These are phyloP conservation scores for Melanostoma scalare DNA, from an alignment of 2,888 invertebrate genomes.

Conservation along the genomic window DNA sequence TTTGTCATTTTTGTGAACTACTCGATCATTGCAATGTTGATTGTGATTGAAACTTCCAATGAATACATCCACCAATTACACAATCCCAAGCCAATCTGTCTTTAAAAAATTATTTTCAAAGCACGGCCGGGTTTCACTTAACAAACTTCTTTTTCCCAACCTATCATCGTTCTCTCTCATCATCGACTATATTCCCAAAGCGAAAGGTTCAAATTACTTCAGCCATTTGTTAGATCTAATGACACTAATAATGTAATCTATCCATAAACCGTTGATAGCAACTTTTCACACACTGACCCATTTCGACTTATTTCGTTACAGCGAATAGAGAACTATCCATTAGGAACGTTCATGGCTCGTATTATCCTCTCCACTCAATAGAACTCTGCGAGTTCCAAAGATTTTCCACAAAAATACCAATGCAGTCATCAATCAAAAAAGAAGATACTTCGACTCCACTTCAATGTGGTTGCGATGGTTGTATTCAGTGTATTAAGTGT, in stretches of 20 bases:
- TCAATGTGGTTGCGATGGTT: neutral
- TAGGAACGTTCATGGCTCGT: slow-evolving; percentile 29
- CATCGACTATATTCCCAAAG: slow-evolving; percentile 42
- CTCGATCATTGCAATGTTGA: too few species aligned
- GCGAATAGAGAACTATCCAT: slow-evolving; percentile 27
- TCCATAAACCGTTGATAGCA: slow-evolving; percentile 63
- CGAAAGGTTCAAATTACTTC: slow-evolving; percentile 68
- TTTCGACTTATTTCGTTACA: slow-evolving; percentile 38
- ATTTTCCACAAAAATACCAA: slow-evolving; percentile 56
- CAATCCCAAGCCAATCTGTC: neutral
- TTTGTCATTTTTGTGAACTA: too few species aligned
- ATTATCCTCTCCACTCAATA: neutral
- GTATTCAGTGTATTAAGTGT: slow-evolving; percentile 36
- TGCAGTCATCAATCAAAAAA: slow-evolving; percentile 61
- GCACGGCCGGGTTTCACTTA: slow-evolving; percentile 42
- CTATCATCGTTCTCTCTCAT: slow-evolving; percentile 33
- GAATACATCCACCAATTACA: neutral
- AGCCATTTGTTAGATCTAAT: slow-evolving; percentile 64
- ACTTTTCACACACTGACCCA: slow-evolving; percentile 71
- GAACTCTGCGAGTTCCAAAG: slow-evolving; percentile 10
- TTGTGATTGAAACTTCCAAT: too few species aligned
- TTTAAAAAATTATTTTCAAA: neutral
- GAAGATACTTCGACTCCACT: slow-evolving; percentile 19
- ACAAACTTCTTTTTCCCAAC: slow-evolving; percentile 30
- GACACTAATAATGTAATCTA: slow-evolving; percentile 69